Conservation (phyloP, 2,113 vertebrate genomes). For the Galeopterus variegatus region DNA sequence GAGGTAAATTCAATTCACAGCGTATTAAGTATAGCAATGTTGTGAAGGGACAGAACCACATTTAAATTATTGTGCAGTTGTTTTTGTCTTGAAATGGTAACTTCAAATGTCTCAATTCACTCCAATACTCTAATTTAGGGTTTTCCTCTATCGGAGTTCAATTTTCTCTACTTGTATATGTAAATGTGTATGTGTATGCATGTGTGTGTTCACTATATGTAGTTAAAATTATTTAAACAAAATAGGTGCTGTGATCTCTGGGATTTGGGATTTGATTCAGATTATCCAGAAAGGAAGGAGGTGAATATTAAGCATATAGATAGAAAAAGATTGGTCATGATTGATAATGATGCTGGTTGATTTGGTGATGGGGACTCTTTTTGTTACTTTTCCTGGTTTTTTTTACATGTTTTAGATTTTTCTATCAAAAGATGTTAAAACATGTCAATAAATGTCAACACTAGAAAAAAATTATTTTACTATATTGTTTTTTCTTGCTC, state of each 20-base stretch:
- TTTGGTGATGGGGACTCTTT: neutral
- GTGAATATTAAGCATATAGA: too few species aligned
- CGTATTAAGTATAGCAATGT: neutral
- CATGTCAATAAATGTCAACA: neutral
- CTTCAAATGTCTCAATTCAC: neutral
- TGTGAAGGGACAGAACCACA: neutral
- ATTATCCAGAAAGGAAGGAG: neutral
- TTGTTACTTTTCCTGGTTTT: neutral
- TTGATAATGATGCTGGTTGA: neutral
- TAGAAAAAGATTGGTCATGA: neutral
- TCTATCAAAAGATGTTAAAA: neutral
- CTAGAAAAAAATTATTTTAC: neutral
- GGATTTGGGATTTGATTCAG: neutral
- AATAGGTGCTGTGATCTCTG: neutral
- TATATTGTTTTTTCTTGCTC: too few species aligned
- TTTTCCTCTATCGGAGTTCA: neutral
- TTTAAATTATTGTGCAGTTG: neutral
- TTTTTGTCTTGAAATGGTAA: neutral
- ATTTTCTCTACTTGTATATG: neutral
- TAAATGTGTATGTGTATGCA: too few species aligned
- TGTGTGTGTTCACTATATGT: neutral
- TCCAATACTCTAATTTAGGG: neutral
- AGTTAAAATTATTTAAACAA: neutral
- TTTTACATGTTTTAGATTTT: neutral
- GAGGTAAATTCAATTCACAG: neutral